Conservation (phyloP, 2,113 vertebrate genomes). For the Rhineura floridana region DNA sequence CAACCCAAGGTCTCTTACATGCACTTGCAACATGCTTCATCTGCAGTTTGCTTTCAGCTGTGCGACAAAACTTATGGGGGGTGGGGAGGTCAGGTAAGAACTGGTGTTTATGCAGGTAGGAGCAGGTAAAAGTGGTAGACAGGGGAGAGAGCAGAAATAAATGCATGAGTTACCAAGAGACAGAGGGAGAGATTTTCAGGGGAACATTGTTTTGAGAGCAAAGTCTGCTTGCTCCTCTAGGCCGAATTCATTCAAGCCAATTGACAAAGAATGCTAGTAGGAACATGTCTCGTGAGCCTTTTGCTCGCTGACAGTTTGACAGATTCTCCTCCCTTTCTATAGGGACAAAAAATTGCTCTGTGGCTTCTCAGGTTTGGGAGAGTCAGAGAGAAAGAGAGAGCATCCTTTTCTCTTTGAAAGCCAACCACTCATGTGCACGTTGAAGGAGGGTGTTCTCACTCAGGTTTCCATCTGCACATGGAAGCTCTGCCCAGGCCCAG, state of each 20-base stretch:
- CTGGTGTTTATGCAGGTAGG: not conserved
- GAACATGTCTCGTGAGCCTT: not conserved
- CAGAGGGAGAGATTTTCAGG: not conserved
- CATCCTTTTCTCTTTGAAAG: not conserved
- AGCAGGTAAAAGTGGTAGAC: not conserved
- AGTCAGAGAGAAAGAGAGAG: not conserved
- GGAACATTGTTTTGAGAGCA: not conserved
- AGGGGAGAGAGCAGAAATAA: not conserved
- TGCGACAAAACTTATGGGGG: no score
- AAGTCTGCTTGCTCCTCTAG: not conserved
- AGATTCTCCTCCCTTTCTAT: not conserved
- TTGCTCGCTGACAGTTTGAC: not conserved
- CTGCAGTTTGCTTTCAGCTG: not conserved
- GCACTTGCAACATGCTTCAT: no score
- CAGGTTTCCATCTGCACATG: not conserved
- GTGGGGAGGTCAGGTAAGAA: not conserved
- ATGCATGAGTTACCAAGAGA: no score
- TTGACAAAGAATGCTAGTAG: not conserved
- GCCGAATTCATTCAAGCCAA: not conserved
- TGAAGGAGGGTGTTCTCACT: no score
- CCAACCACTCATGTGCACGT: no score
- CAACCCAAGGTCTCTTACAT: no score
- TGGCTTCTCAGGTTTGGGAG: not conserved
- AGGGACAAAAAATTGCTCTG: not conserved
- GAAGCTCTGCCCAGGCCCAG: no score